These are phyloP conservation scores for Prionailurus bengalensis DNA, from an alignment of 2,113 vertebrate genomes.

Conservation along the genomic window DNA sequence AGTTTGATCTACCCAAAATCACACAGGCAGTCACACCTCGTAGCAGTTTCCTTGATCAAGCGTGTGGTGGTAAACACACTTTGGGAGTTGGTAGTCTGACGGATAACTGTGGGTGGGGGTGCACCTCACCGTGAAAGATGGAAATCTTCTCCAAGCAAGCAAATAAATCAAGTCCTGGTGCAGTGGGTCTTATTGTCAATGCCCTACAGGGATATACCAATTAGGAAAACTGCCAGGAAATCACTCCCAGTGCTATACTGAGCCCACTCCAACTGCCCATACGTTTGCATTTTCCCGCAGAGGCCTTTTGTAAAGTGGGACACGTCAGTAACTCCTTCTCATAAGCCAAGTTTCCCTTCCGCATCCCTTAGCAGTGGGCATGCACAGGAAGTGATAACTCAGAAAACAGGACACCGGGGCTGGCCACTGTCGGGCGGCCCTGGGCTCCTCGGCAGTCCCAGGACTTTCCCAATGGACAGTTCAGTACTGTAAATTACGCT, in stretches of 20 bases:
- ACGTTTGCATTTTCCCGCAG: neutral
- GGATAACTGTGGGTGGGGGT: too few relatives aligned
- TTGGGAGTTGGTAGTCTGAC: too few relatives aligned
- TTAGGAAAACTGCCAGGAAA: neutral
- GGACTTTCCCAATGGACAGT: accelerated
- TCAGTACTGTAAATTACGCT: neutral
- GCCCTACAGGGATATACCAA: accelerated
- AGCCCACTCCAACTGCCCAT: accelerated
- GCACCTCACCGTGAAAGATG: neutral
- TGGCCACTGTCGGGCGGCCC: accelerated
- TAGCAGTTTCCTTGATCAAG: neutral
- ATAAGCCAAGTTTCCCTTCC: neutral
- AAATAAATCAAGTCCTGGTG: neutral
- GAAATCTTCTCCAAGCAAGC: neutral
- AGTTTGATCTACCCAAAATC: neutral
- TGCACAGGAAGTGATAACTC: neutral
- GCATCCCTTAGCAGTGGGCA: accelerated
- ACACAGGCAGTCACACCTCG: neutral
- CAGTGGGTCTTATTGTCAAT: accelerated
- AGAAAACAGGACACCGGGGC: neutral
- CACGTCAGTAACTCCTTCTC: neutral
- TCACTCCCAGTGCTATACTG: accelerated
- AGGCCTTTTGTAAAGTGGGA: neutral
- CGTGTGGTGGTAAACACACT: neutral
- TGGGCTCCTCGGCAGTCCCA: neutral